Conservation (phyloP, 2,113 vertebrate species). For the Trematocara nigrifrons region DNA sequence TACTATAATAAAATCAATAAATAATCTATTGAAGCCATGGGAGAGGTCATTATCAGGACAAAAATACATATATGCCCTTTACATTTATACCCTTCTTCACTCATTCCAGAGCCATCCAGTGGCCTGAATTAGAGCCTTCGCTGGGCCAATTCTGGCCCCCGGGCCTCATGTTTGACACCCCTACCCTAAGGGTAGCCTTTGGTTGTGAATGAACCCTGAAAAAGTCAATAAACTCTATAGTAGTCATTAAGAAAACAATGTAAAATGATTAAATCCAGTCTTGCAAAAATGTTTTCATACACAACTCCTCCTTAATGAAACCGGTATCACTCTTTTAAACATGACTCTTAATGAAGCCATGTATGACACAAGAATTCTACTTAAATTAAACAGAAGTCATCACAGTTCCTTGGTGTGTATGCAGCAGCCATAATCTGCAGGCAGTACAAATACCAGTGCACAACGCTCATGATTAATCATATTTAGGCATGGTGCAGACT, state of each 20-base stretch:
- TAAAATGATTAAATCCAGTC: background rate
- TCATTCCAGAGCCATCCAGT: background rate
- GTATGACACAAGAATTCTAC: background rate
- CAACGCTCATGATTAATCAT: background rate
- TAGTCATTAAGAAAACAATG: too few species aligned
- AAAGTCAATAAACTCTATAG: background rate
- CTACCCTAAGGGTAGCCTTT: rapidly evolving
- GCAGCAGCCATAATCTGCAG: background rate
- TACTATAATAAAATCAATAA: background rate
- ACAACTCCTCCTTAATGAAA: background rate
- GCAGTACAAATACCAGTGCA: background rate
- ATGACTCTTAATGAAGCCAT: background rate
- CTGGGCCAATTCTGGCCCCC: background rate
- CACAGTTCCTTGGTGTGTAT: background rate
- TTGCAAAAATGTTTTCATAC: background rate
- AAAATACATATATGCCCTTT: background rate
- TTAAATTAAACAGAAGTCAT: background rate
- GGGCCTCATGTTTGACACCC: background rate
- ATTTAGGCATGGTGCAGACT: background rate
- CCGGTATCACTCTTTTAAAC: background rate
- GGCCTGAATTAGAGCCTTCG: rapidly evolving
- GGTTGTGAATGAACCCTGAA: background rate
- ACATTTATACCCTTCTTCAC: background rate
- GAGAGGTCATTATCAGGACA: background rate
- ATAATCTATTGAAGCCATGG: background rate